Percentiles rank a stretch among this genome's conserved stretches.
These are phyloP conservation scores for Mohoua ochrocephala DNA, from an alignment of 2,113 vertebrate genomes.

Conservation along the genomic window DNA sequence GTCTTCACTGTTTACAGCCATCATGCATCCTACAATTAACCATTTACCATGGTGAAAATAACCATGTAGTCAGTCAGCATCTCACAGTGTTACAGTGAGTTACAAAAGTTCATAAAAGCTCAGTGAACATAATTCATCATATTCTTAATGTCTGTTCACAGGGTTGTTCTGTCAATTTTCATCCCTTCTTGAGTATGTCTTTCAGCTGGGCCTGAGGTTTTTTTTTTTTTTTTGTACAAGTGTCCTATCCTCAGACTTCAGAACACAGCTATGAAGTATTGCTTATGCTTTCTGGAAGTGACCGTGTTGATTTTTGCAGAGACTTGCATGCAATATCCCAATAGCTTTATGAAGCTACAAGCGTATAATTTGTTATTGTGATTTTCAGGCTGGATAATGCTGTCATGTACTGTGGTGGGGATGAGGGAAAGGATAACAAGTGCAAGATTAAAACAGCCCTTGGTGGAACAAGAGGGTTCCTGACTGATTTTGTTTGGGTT, in stretches of 20 bases:
- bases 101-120: not conserved
- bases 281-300: not conserved
- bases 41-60: not conserved
- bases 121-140: not conserved
- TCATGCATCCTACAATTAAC: not conserved
- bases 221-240: not conserved
- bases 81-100: not conserved
- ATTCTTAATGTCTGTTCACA: not conserved
- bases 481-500: not conserved
- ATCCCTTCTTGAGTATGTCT: not conserved
- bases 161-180: not conserved
- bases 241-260: not conserved
- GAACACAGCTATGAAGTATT: not conserved
- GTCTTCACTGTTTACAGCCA: not conserved
- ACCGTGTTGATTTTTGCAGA: not conserved
- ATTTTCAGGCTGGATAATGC: not conserved
- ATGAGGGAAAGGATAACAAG: not conserved
- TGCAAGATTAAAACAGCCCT: not conserved
- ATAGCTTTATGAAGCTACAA: not conserved
- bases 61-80: too few relatives aligned
- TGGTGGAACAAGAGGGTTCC: not conserved
- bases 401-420: not conserved
- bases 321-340: not conserved
- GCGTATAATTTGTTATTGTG: not conserved
- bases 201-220: not conserved